Percentiles rank a stretch among this genome's conserved stretches.
phyloP scores from a whole-genome alignment of 2,797 vertebrate genomes.

The Nasua narica region DNA sequence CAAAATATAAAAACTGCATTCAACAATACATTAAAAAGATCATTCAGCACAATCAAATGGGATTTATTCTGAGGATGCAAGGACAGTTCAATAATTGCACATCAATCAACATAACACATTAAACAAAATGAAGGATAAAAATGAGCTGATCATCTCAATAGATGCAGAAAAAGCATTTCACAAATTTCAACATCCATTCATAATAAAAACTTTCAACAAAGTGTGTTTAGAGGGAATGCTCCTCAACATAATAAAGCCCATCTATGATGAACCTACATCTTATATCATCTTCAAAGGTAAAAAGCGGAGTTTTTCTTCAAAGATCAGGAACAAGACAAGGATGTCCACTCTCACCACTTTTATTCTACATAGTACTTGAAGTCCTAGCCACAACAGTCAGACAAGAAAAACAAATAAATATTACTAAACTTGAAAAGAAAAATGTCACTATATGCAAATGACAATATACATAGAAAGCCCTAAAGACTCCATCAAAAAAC shows the following conservation, averaged over 20 bases:
- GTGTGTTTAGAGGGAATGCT: neutral
- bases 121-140: neutral
- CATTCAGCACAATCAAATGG: too few species aligned
- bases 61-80: neutral
- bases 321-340: neutral
- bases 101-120: neutral
- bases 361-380: neutral
- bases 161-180: neutral
- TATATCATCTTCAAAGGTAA: neutral
- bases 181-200: neutral
- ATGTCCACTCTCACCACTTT: neutral
- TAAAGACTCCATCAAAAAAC: neutral
- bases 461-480: neutral
- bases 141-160: neutral
- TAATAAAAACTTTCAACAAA: neutral
- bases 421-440: neutral
- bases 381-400: neutral
- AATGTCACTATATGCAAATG: neutral
- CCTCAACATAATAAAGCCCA: neutral
- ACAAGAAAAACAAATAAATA: neutral
- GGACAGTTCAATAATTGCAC: neutral
- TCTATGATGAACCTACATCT: neutral
- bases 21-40: too few species aligned
- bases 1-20: too few species aligned
- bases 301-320: neutral